Evolutionary conservation across 2,113 vertebrate genomes (phyloP).

Genomic region (Boulengeromyrus knoepffleri): DNA sequence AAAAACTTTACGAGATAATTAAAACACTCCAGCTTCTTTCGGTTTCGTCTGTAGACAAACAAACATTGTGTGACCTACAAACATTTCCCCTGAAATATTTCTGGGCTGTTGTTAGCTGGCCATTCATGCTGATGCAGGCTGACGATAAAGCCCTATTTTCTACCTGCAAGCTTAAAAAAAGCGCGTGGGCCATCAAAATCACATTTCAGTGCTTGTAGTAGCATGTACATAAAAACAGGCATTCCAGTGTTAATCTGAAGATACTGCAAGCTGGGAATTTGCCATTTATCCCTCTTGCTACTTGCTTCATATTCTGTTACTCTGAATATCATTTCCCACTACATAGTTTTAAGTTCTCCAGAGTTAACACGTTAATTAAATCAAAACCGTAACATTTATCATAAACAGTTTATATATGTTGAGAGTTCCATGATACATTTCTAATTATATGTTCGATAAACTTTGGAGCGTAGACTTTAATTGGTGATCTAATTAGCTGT

Average conservation of each 20-base stretch:
- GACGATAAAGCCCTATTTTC: neutral
- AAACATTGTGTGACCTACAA: neutral
- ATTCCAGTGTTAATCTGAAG: constrained; percentile 3
- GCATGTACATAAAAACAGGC: neutral
- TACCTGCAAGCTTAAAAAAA: neutral
- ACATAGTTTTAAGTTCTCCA: neutral
- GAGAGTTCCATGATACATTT: neutral
- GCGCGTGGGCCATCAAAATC: neutral
- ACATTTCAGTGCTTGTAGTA: neutral
- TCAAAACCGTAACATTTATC: neutral
- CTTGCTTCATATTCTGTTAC: neutral
- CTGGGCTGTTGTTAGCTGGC: neutral
- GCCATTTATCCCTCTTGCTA: neutral
- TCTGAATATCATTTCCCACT: neutral
- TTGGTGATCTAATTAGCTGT: neutral
- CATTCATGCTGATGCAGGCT: neutral
- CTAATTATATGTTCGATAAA: neutral
- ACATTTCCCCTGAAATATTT: neutral
- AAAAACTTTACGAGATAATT: neutral
- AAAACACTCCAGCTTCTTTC: neutral
- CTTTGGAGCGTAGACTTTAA: neutral
- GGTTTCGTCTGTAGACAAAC: neutral
- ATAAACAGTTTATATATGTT: neutral
- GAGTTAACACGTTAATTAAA: neutral
- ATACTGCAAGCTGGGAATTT: neutral